phyloP scores from a whole-genome alignment of 2,797 vertebrate species.

The Busarellus nigricollis region DNA sequence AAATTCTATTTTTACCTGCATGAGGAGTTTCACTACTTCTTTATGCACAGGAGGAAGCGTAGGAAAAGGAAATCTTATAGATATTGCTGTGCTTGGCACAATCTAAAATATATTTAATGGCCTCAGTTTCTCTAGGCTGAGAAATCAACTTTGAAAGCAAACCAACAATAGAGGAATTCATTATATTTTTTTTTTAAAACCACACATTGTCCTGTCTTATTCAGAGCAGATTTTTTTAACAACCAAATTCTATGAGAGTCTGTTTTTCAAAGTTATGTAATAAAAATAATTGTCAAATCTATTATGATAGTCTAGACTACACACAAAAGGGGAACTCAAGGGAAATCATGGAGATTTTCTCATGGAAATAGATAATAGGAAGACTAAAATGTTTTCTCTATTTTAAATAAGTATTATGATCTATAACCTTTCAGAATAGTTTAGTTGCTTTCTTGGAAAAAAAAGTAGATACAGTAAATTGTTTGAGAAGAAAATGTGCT shows the following conservation, averaged over 20 bases:
- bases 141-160: constrained; percentile 29
- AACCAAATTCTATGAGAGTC: not conserved
- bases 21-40: not conserved
- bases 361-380: not conserved
- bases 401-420: not conserved
- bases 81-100: not conserved
- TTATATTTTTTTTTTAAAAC: not conserved
- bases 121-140: not conserved
- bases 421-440: not conserved
- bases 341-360: not conserved
- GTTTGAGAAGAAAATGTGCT: not conserved
- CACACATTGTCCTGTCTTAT: constrained; percentile 32
- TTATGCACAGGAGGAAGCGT: not conserved
- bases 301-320: constrained; percentile 25
- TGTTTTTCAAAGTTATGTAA: constrained; percentile 12
- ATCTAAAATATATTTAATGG: not conserved
- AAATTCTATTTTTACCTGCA: not conserved
- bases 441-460: not conserved
- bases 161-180: constrained; percentile 1
- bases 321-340: not conserved
- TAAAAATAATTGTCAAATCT: constrained; percentile 30
- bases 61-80: not conserved
- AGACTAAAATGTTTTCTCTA: not conserved
- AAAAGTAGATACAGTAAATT: not conserved
- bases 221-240: constrained; percentile 28